These are phyloP conservation scores for Poecilia latipinna DNA, from an alignment of 2,113 vertebrate genomes.

Conservation along the genomic window DNA sequence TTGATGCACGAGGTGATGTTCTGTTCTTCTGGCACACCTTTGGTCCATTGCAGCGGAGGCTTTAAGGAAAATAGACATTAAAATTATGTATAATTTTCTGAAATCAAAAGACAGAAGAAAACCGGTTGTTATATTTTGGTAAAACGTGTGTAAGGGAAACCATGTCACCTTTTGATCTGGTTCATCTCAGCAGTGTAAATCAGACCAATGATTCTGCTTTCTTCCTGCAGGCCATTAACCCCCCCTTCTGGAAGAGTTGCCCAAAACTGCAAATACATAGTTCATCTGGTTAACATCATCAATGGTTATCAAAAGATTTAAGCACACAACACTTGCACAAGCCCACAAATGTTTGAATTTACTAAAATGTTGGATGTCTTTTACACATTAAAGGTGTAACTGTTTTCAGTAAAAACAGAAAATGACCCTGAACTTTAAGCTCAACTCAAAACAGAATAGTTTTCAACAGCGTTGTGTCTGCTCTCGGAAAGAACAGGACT, in stretches of 20 bases:
- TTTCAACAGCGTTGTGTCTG: neutral
- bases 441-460: neutral
- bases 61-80: neutral
- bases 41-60: neutral
- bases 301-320: neutral
- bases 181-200: constrained; percentile 77
- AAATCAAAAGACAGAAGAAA: neutral
- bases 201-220: constrained; percentile 76
- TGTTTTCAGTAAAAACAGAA: too few relatives aligned
- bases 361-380: neutral
- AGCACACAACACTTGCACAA: neutral
- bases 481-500: neutral
- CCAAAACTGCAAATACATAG: constrained; percentile 54
- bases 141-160: neutral
- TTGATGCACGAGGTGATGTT: neutral
- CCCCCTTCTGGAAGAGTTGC: constrained; percentile 63
- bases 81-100: neutral
- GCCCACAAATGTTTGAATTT: neutral
- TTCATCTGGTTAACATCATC: neutral
- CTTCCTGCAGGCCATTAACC: constrained; percentile 69
- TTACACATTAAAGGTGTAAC: neutral
- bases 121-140: neutral
- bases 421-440: too few relatives aligned
- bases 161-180: constrained; percentile 61
- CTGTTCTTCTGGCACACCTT: constrained; percentile 1